These are phyloP conservation scores for Vicugna pacos DNA, from an alignment of 2,113 vertebrate genomes.

Conservation along the genomic window DNA sequence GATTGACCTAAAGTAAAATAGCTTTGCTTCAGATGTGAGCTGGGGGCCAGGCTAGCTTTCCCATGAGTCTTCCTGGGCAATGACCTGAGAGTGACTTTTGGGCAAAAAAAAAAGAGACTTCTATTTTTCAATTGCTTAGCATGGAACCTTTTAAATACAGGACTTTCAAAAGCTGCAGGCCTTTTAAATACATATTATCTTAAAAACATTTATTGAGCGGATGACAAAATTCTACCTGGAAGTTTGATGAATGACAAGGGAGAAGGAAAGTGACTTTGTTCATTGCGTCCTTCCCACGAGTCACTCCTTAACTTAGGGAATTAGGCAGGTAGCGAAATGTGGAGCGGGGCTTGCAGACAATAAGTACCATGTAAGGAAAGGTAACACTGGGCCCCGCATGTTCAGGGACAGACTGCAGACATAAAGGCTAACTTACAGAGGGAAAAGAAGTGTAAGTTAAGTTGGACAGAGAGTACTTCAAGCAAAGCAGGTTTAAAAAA, in stretches of 20 bases:
- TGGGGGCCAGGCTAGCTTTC: rapidly evolving
- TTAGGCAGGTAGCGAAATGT: rapidly evolving
- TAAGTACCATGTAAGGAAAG: background rate
- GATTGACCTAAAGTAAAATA: background rate
- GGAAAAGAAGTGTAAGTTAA: background rate
- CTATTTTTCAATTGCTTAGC: background rate
- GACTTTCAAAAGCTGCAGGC: background rate
- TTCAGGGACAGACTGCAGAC: background rate
- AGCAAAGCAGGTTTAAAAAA: background rate
- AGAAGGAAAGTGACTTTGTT: background rate
- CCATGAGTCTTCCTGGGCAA: background rate
- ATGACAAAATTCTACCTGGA: background rate
- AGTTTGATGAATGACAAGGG: background rate
- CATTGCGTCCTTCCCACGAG: rapidly evolving
- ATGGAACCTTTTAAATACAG: background rate
- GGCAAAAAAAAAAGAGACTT: background rate
- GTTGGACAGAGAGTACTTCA: background rate
- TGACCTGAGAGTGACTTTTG: background rate
- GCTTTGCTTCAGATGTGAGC: too few species aligned
- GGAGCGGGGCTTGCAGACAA: background rate
- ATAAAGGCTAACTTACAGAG: background rate
- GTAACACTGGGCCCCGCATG: too few species aligned
- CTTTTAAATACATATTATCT: background rate
- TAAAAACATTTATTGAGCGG: background rate
- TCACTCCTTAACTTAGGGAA: background rate